Evolutionary conservation across 2,888 invertebrate genomes (phyloP), one percentile per base, ranked within the genome.

Genomic region (Cerastis rubricosa): DNA sequence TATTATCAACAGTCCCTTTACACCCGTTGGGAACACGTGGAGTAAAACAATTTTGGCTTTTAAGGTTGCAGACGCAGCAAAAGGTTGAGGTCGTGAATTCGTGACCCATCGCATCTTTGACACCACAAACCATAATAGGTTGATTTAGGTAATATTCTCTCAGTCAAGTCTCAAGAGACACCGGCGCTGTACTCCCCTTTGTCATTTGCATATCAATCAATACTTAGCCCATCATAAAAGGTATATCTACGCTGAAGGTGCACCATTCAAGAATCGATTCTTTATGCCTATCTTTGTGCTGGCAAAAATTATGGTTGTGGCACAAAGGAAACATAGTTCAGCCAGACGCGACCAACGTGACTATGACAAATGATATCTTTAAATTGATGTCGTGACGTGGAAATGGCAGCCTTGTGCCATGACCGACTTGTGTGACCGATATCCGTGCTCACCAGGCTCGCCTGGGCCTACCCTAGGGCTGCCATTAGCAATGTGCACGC

Each of bases 401-500:
- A 71, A 81, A 67, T 25, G 71, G 64, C 35, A 83, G 65, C 45
- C 70, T 77, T 51, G n/a, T n/a, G 88, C 94, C 94, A 89, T 94
- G 94, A 94, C 94, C 94, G 93, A 94, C 85, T 93, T 94, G 88
- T 88, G 91, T 92, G 94, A 91, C 94, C 94, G 94, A 93, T 91
- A 92, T 93, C 92, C 88, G 88, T 87, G 88, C 86, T 83, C 87
- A 85, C 84, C 83, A 81, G 85, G 88, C 86, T 82, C 87, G 82
- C 84, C 81, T 83, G 85, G 80, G 86, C 79, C 87, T 85, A 80
- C 74, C 83, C 78, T 79, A 83, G 81, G 85, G 87, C 72, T 81
- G 84, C 79, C 81, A 83, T 84, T 83, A 88, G 68, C 75, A 67
- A 47, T 74, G 76, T 76, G 63, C 79, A 80, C 71, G 71, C 85